Conservation (phyloP, 1,140 invertebrate genomes). For the Sycophaga agraensis region DNA sequence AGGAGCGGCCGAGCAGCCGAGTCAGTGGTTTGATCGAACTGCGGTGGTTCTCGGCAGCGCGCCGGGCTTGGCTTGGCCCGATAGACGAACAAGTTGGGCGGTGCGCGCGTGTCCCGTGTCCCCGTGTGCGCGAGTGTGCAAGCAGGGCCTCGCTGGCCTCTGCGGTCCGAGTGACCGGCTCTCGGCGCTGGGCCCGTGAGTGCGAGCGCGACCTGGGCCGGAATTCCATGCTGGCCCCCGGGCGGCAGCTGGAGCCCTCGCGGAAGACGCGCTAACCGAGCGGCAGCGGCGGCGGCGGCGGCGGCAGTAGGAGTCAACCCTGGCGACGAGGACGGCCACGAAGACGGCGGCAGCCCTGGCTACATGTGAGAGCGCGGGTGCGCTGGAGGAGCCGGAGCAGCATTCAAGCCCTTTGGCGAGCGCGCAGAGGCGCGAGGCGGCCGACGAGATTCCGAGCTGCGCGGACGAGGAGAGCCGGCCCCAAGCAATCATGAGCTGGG, state of each 20-base stretch:
- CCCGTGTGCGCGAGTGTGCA: neutral
- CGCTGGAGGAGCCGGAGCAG: neutral
- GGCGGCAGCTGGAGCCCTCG: neutral
- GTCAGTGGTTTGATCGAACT: constrained; percentile 10
- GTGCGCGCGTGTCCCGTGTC: too few relatives aligned
- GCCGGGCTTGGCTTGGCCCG: too few relatives aligned
- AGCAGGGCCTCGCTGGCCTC: too few relatives aligned
- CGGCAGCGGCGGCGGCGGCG: neutral
- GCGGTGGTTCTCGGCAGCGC: too few relatives aligned
- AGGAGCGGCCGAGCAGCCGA: neutral
- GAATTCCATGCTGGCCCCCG: neutral
- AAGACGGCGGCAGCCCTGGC: neutral
- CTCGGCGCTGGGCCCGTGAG: neutral
- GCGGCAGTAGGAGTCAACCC: too few relatives aligned
- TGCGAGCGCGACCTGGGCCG: neutral
- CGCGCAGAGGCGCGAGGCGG: neutral
- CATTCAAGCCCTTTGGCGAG: neutral
- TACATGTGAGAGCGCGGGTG: constrained; percentile 25
- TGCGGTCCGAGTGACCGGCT: neutral
- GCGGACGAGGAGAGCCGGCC: constrained; percentile 26
- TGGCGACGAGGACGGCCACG: too few relatives aligned
- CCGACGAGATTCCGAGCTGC: constrained; percentile 21
- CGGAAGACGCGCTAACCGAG: neutral
- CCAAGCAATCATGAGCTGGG: constrained; percentile 56
- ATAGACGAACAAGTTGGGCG: too few relatives aligned